Evolutionary conservation across 2,888 invertebrate species (phyloP).

Genomic region (Ethmia dodecea): DNA sequence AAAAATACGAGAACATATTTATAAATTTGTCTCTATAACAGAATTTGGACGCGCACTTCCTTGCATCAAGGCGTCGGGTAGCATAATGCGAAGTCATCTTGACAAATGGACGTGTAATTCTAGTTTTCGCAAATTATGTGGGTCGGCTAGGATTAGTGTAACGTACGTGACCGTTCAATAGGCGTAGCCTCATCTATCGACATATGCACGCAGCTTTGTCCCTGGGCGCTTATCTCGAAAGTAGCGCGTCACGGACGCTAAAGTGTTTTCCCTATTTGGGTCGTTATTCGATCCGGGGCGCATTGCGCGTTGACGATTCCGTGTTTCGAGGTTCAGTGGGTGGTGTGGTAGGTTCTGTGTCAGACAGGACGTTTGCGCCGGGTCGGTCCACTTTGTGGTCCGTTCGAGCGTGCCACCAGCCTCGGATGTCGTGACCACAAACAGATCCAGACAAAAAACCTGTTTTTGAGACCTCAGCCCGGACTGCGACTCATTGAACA

Average conservation of each 20-base stretch:
- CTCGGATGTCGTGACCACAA: constrained; percentile 56
- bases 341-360: constrained; percentile 14
- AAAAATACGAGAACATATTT: no score
- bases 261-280: constrained; percentile 47
- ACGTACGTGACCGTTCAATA: constrained; percentile 60
- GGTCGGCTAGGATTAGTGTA: constrained; percentile 27
- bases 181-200: constrained; percentile 28
- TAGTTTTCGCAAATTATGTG: constrained; percentile 29
- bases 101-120: constrained; percentile 17
- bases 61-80: constrained; percentile 21
- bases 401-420: constrained; percentile 49
- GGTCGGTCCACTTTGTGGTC: constrained; percentile 52
- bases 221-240: constrained; percentile 41
- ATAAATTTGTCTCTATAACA: no score
- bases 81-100: constrained; percentile 18
- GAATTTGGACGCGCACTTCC: constrained; percentile 25
- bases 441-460: constrained; percentile 51
- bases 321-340: constrained; percentile 41
- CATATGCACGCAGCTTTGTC: constrained; percentile 36
- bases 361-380: neutral
- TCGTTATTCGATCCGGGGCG: constrained; percentile 44
- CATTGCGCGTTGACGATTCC: constrained; percentile 29
- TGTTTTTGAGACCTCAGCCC: constrained; percentile 37
- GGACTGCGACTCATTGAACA: constrained; percentile 28
- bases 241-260: constrained; percentile 40